These are phyloP conservation scores for Ennomos quercinarius DNA, from an alignment of 2,888 invertebrate species.

Conservation along the genomic window DNA sequence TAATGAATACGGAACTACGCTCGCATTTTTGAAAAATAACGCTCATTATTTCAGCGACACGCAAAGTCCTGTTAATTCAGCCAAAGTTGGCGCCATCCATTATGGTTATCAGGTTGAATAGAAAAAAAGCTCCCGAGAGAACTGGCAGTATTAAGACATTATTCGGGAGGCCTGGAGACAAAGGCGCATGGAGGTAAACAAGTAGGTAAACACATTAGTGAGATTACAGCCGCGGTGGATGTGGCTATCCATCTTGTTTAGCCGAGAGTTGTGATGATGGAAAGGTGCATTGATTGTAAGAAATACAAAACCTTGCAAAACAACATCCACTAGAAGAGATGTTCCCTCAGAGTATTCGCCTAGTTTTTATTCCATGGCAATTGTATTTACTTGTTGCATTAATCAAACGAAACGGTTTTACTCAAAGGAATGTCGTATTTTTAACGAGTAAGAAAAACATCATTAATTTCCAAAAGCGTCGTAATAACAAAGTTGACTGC, in stretches of 20 bases:
- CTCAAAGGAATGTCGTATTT: too few relatives aligned
- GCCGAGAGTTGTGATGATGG: conserved; percentile 19
- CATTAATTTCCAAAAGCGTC: too few relatives aligned
- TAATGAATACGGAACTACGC: conserved; percentile 38
- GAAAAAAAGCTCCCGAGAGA: conserved; percentile 57
- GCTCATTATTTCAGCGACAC: conserved; percentile 50
- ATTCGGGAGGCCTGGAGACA: conserved; percentile 50
- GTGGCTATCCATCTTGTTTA: conserved; percentile 64
- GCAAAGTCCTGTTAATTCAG: conserved; percentile 58
- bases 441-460: too few relatives aligned
- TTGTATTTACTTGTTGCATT: too few relatives aligned
- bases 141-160: conserved; percentile 64
- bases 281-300: conserved; percentile 10
- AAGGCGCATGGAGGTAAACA: conserved; percentile 65
- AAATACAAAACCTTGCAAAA: neutral
- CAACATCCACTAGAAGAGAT: neutral
- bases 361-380: too few relatives aligned
- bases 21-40: conserved; percentile 49
- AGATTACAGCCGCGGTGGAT: conserved; percentile 61
- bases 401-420: too few relatives aligned
- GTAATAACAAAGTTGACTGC: too few relatives aligned
- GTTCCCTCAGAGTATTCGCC: neutral
- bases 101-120: conserved; percentile 64
- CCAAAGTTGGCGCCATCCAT: conserved; percentile 59
- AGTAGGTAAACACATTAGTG: conserved; percentile 76